Conservation (phyloP, 2,888 invertebrate genomes). For the Cataglyphis livida region DNA sequence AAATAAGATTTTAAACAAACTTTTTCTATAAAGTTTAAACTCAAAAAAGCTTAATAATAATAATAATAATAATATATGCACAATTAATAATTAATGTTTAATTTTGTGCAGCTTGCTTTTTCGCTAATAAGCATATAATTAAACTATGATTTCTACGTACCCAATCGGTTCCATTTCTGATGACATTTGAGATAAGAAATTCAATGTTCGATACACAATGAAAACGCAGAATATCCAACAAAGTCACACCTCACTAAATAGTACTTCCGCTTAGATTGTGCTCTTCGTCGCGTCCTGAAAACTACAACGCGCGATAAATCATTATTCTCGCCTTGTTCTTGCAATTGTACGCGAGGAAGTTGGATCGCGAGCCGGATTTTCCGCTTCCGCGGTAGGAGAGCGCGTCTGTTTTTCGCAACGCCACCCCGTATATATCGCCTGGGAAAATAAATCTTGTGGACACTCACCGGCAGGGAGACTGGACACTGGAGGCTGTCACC, state of each 20-base stretch:
- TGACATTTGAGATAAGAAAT: not conserved
- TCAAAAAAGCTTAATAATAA: not conserved
- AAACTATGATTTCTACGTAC: slow-evolving; percentile 39
- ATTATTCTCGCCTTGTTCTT: not conserved
- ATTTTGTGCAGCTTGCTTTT: not conserved
- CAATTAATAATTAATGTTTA: not conserved
- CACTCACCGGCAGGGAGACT: slow-evolving; percentile 82
- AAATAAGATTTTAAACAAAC: not conserved
- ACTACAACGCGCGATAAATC: slow-evolving; percentile 25
- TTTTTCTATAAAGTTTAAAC: not conserved
- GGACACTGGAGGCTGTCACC: slow-evolving; percentile 84
- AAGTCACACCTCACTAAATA: slow-evolving; percentile 42
- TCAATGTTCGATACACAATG: not conserved
- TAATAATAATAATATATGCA: not conserved
- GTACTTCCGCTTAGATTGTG: slow-evolving; percentile 18
- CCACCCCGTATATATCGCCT: slow-evolving; percentile 81
- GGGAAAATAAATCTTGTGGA: slow-evolving; percentile 85
- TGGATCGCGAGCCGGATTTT: slow-evolving; percentile 4
- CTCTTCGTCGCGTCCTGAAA: slow-evolving; percentile 11
- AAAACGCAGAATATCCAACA: slow-evolving; percentile 27
- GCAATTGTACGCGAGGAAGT: not conserved
- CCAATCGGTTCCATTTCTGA: slow-evolving; percentile 32
- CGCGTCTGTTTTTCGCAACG: slow-evolving; percentile 71
- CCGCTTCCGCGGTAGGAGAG: slow-evolving; percentile 8
- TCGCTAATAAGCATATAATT: not conserved